Conservation (phyloP, 30 jellyfish, hydroid and myxozoan species). For the Hydractinia symbiolongicarpus region DNA sequence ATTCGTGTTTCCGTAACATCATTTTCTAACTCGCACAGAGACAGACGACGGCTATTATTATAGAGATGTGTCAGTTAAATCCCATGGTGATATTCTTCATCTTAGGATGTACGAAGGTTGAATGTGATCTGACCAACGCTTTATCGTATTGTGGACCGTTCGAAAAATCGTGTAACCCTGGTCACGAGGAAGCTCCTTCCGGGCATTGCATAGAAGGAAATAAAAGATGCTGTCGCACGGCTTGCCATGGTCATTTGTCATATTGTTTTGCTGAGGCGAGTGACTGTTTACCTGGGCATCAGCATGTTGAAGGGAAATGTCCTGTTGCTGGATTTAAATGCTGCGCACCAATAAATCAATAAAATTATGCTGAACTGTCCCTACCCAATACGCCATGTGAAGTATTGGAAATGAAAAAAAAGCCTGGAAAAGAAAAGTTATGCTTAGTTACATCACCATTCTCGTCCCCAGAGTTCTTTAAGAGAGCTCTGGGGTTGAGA, state of each 20-base stretch:
- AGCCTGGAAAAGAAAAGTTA: too few species aligned
- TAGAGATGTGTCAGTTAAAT: too few species aligned
- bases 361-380: too few species aligned
- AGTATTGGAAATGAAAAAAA: too few species aligned
- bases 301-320: slow-evolving; percentile 56
- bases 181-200: slow-evolving; percentile 80
- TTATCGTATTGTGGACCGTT: slow-evolving; percentile 80
- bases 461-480: too few species aligned
- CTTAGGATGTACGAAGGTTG: slow-evolving; percentile 92
- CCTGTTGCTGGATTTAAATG: slow-evolving; percentile 60
- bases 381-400: too few species aligned
- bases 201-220: slow-evolving; percentile 59
- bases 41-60: too few species aligned
- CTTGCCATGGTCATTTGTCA: slow-evolving; percentile 65
- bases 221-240: slow-evolving; percentile 78
- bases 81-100: background rate
- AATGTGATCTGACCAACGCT: slow-evolving; percentile 75
- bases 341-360: slow-evolving; percentile 47
- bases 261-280: slow-evolving; percentile 52
- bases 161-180: slow-evolving; percentile 73
- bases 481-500: too few species aligned
- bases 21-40: too few species aligned
- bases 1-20: too few species aligned
- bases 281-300: slow-evolving; percentile 60
- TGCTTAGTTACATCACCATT: too few species aligned